Evolutionary conservation across 2,113 vertebrate genomes (phyloP).

Genomic region (Uria aalge): DNA sequence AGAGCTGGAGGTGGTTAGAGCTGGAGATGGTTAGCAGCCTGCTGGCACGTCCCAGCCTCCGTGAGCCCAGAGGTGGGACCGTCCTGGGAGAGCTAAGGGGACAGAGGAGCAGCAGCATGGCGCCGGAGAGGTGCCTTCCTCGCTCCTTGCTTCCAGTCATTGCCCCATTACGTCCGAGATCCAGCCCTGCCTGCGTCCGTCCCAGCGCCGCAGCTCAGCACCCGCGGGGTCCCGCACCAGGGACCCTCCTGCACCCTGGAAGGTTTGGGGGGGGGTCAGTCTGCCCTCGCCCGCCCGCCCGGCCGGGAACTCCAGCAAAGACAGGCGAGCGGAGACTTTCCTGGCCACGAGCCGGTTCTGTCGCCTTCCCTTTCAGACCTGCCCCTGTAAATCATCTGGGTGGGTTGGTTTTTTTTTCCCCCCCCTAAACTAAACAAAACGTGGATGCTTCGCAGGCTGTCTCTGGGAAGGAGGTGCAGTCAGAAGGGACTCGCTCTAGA

Average conservation of each 20-base stretch:
- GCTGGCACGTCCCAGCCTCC: neutral
- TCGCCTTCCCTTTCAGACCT: neutral
- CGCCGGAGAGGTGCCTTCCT: neutral
- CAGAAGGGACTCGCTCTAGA: neutral
- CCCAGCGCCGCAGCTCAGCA: neutral
- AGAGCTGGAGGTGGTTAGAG: neutral
- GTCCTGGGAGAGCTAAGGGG: neutral
- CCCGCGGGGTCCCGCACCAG: fast-evolving
- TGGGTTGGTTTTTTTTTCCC: neutral
- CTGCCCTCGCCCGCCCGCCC: fast-evolving
- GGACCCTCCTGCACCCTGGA: too few relatives aligned
- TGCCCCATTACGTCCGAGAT: neutral
- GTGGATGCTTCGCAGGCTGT: neutral
- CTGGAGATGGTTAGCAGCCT: fast-evolving
- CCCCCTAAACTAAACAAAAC: neutral
- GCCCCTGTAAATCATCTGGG: neutral
- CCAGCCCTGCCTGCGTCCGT: neutral
- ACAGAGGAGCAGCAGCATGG: neutral
- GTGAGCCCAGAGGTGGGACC: neutral
- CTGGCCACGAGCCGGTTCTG: neutral
- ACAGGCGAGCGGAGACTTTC: neutral
- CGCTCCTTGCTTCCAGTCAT: neutral
- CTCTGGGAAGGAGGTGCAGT: neutral
- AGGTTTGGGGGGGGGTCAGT: neutral
- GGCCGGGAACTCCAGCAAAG: neutral